Conservation (phyloP, 2,113 vertebrate species). For the Sinocyclocheilus anshuiensis region DNA sequence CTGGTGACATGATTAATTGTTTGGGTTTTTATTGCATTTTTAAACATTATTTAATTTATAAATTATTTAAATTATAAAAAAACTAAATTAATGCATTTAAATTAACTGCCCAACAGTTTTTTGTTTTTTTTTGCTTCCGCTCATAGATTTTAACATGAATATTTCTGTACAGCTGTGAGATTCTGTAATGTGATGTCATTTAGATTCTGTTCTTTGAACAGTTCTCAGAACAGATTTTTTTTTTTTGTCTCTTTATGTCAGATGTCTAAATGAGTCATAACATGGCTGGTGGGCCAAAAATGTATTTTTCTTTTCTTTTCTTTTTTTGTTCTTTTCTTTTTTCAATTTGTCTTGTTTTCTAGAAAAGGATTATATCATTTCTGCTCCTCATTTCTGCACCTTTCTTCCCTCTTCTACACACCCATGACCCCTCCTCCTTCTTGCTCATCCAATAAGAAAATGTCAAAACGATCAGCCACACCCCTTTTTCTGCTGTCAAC, state of each 20-base stretch:
- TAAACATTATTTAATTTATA: too few species aligned
- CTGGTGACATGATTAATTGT: too few species aligned
- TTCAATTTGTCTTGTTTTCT: background rate
- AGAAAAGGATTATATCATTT: conserved; percentile 58
- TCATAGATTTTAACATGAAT: background rate
- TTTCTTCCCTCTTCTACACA: conserved; percentile 55
- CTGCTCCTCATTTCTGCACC: conserved; percentile 65
- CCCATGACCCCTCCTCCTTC: conserved; percentile 44
- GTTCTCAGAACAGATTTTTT: conserved; percentile 56
- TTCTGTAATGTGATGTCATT: background rate
- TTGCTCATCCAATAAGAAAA: conserved; percentile 64
- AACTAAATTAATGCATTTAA: too few species aligned
- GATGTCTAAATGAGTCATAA: conserved; percentile 60
- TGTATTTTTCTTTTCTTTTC: background rate
- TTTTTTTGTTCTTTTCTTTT: background rate
- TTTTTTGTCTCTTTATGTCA: conserved; percentile 66
- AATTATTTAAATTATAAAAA: too few species aligned
- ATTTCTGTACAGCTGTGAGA: background rate
- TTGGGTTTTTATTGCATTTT: too few species aligned
- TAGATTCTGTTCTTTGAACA: background rate
- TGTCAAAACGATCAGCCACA: conserved; percentile 21
- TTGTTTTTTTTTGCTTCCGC: too few species aligned
- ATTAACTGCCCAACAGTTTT: too few species aligned
- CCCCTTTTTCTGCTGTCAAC: conserved; percentile 63
- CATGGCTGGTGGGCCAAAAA: conserved; percentile 53